Base-by-base conservation (phyloP, 2,797 vertebrate species). In the Neomorphus geoffroyi region DNA sequence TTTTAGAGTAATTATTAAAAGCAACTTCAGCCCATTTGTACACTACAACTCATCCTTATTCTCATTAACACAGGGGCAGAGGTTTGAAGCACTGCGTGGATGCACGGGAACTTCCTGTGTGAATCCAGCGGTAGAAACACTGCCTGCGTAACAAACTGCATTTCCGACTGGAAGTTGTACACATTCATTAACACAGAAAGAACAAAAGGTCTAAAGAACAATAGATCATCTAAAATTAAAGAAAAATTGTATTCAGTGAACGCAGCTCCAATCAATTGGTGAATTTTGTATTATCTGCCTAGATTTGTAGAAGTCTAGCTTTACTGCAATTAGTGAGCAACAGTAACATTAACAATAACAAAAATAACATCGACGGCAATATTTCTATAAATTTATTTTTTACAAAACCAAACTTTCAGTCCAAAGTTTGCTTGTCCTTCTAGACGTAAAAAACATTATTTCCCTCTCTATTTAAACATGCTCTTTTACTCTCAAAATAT, bases 1-100 rank as follows among this genome's bases (percentile, higher is more conserved):
- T 86, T 93, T 94, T 28, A 51, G 73, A 33, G 28, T 73, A 80
- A 62, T 56, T 73, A n/a, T 43, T 80, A 12, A 58, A 62, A 77
- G 4, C 28, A 62, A 7, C 7, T 62, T 54, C n/a, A 71, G 35
- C 18, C 30, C 9, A 27, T 57, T 82, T 84, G 22, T 54, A 11
- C 16, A 61, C 32, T 50, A 19, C 23, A 61, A 15, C 15, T 32
- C 26, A 13, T 22, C 6, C 24, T 8, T 54, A 15, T 60, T 62
- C 18, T 78, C 45, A 53, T 65, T 50, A 53, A 41, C n/a, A 50
- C 11, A 50, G 48, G 3, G 23, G 16, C 14, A 80, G 46, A 37
- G 6, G 6, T 32, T 62, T 56, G 39, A 56, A 62, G 10, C 6
- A 24, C 45, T 74, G 19, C 23, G 54, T 4, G 56, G 12, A 9